Evolutionary conservation across 2,797 vertebrate genomes (phyloP), one percentile per base, ranked within the genome.

Genomic region (Bradypodion ventrale): DNA sequence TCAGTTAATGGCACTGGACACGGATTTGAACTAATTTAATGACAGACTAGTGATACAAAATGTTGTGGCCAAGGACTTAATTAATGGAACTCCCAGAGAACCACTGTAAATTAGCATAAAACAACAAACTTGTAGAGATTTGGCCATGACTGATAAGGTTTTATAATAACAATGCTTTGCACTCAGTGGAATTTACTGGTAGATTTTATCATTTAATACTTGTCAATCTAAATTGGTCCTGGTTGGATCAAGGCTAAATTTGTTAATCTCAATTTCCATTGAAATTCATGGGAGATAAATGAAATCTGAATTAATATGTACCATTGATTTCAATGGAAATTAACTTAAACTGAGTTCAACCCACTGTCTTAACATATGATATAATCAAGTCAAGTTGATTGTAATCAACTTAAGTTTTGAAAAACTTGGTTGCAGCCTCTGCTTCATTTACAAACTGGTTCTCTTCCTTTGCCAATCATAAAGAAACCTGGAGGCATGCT

Each of bases 1-100:
- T 46, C 29, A n/a, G 27, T 70, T 60, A n/a, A 74, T 79, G 60
- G 70, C 86, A 87, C 19, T 52, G 19, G 80, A 7, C 63, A 62
- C 42, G 85, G 86, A 44, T 66, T 85, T 68, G 44, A 49, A 13
- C 73, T 40, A n/a, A 75, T n/a, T 3, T 56, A 27, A 62, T 29
- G 42, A 40, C 32, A 46, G 29, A 1, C 21, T 8, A 21, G 5
- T 44, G 35, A 32, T 59, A 25, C 40, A 70, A n/a, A 70, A 32
- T 23, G 1, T 69, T 35, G 42, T n/a, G 56, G 32, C 46, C 42
- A 65, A 10, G 5, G 32, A 32, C 23, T 21, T 56, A 15, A 21
- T 42, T 72, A 78, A 62, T 19, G 21, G 37, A 70, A 72, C 37
- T 29, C 75, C 32, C n/a, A 59, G 21, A 49, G 21, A 82, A 32